Evolutionary conservation across 2,888 invertebrate species (phyloP).

Genomic region (Amphiduros pacificus): DNA sequence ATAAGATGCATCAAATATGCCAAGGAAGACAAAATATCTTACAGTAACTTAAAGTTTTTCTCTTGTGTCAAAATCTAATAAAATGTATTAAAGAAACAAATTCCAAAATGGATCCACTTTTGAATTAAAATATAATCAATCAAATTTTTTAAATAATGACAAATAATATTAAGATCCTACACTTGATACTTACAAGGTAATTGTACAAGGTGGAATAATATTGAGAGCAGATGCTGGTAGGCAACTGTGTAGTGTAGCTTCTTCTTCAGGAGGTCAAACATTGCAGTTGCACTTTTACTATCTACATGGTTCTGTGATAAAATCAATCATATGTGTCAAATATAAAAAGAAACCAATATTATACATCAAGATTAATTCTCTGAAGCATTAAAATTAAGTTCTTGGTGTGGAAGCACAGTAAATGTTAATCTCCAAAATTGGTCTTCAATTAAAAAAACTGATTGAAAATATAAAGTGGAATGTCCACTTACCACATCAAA

Average conservation of each 20-base stretch:
- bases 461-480: not conserved
- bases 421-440: not conserved
- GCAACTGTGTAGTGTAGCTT: constrained; percentile 85
- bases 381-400: not conserved
- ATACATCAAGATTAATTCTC: not conserved
- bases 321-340: no score
- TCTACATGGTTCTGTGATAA: constrained; percentile 83
- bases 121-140: no score
- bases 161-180: no score
- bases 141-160: no score
- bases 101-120: no score
- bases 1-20: no score
- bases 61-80: no score
- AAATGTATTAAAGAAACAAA: no score
- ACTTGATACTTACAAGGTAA: constrained; percentile 73
- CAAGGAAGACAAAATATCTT: no score
- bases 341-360: not conserved
- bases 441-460: not conserved
- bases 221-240: constrained; percentile 87
- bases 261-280: constrained; percentile 86
- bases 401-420: not conserved
- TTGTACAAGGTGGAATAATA: constrained; percentile 84
- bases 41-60: no score
- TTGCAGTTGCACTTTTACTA: constrained; percentile 87
- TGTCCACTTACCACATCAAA: constrained; percentile 71